Conservation (phyloP, 2,888 invertebrate genomes). For the Ptychoptera contaminata region DNA sequence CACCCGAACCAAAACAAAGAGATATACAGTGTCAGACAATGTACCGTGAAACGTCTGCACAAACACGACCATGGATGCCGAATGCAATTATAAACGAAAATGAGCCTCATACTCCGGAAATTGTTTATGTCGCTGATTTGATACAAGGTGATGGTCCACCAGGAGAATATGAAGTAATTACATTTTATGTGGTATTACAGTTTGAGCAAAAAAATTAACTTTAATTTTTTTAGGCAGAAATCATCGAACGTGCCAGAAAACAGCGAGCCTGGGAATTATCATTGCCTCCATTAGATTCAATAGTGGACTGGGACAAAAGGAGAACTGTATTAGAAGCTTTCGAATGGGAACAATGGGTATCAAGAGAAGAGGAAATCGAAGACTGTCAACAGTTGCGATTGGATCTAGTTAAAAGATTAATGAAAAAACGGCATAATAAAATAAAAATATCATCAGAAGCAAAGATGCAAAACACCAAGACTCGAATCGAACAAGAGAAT, state of each 20-base stretch:
- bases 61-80: conserved; percentile 25
- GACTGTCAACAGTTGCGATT: conserved; percentile 52
- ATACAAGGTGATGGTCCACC: conserved; percentile 21
- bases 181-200: too few relatives aligned
- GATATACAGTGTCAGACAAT: conserved; percentile 10
- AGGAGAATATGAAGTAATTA: conserved; percentile 19
- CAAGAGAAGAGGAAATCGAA: conserved; percentile 64
- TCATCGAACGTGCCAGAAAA: conserved; percentile 52
- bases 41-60: conserved; percentile 25
- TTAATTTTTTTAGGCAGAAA: conserved; percentile 21
- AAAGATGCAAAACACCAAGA: conserved; percentile 37
- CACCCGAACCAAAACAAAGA: conserved; percentile 1
- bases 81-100: conserved; percentile 15
- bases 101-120: conserved; percentile 18
- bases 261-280: conserved; percentile 46
- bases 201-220: too few relatives aligned
- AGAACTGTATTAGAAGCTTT: conserved; percentile 57
- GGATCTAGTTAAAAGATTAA: conserved; percentile 34
- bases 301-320: conserved; percentile 40
- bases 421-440: conserved; percentile 40
- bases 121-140: conserved; percentile 21
- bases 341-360: conserved; percentile 70
- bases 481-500: conserved; percentile 33
- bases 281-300: conserved; percentile 37
- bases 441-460: conserved; percentile 31